Base-by-base conservation (phyloP, 2,113 vertebrate genomes). In the Etheostoma cragini region DNA sequence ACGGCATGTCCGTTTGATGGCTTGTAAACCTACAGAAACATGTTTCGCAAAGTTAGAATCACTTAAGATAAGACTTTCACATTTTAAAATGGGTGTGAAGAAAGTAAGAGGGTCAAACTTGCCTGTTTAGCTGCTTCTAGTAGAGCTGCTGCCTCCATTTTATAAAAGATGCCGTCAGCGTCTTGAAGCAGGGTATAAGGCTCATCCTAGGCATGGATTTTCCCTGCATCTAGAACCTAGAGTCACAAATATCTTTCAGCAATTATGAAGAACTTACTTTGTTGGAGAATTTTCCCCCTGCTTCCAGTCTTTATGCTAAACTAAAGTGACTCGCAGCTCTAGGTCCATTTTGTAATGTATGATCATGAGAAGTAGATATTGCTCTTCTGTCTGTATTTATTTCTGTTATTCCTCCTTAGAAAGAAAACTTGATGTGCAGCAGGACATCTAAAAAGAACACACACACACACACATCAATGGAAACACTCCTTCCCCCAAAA, bases 141-240 rank as follows among this genome's bases (percentile, higher is more conserved):
- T 63, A 99, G 93, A 47, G 94, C 94, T 5, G 93, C 85, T 0
- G 97, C 96, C 86, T 99, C 98, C 97, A 99, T 98, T 86, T 97
- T 98, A 82, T 95, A 95, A 84, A 99, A 98, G 6, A 97, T 92
- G 73, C 96, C 94, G 0, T 95, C 92, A 42, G 93, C 88, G 69
- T 98, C 96, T 84, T 98, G 96, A 15, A 99, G 96, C 81, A 99
- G 95, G 82, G 95, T 85, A 88, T 97, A 95, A 0, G 98, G 97
- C 78, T 30, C 96, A 38, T 95, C 97, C 3, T 96, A 98, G 78
- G 97, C 96, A 38, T 96, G 94, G 3, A 98, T 95, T 72, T 88
- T 94, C 84, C 98, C 98, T 0, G 95, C 94, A 69, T 98, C 97
- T 53, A 99, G 92, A 91, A 99, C 97, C 98, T 99, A 92, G 64